A percentile compares a stretch with the other conserved stretches of the same genome.
Conservation (phyloP, 2,888 invertebrate genomes). For the Capitulum mitella region DNA sequence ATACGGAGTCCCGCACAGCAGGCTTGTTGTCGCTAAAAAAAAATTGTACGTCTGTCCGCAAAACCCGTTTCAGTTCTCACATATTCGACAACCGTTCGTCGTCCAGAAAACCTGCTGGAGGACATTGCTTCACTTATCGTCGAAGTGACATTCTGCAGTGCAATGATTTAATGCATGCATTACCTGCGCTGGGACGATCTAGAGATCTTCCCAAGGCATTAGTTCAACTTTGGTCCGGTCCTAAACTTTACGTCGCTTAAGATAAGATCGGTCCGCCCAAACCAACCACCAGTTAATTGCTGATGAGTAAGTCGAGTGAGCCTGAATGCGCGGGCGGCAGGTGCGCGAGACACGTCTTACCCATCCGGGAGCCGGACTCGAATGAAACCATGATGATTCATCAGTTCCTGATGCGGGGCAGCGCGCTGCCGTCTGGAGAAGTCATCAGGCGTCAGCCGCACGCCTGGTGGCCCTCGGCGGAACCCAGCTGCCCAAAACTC, state of each 20-base stretch:
- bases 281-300: no score
- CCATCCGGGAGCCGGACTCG: no score
- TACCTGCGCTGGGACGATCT: neutral
- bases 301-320: no score
- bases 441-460: neutral
- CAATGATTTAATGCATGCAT: neutral
- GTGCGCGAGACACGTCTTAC: no score
- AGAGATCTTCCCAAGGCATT: neutral
- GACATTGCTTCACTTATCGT: neutral
- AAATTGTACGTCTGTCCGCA: no score
- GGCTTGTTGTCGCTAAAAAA: no score
- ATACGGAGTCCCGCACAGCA: no score
- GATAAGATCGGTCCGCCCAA: neutral
- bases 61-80: no score
- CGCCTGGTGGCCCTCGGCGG: neutral
- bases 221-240: neutral
- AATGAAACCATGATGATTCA: neutral
- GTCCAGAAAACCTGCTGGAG: no score
- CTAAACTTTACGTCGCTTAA: neutral
- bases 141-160: neutral
- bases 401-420: neutral
- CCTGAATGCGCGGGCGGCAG: no score
- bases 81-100: no score
- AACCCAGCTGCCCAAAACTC: neutral
- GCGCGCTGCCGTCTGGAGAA: neutral